Evolutionary conservation across 1,140 invertebrate species (phyloP).

Genomic region (Homalodisca vitripennis): DNA sequence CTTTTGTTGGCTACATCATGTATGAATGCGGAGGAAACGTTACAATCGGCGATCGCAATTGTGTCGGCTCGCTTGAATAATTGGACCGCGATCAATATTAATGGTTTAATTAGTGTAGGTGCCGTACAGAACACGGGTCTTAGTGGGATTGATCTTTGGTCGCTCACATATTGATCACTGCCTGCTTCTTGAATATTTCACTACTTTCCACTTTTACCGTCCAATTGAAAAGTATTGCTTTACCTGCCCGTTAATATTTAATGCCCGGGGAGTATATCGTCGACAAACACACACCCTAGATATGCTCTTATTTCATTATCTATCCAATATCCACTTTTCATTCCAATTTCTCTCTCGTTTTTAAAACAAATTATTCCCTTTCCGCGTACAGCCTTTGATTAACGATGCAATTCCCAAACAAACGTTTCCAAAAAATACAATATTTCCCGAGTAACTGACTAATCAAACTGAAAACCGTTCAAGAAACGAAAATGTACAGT

Average conservation of each 20-base stretch:
- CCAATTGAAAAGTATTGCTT: constrained; percentile 26
- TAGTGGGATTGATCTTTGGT: constrained; percentile 17
- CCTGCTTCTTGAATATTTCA: constrained; percentile 12
- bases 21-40: background rate
- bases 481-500: too few species aligned
- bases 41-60: constrained; percentile 12
- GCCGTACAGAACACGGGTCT: background rate
- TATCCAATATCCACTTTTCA: constrained; percentile 27
- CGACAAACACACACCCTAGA: constrained; percentile 20
- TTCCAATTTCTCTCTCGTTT: constrained; percentile 8
- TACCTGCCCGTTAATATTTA: constrained; percentile 16
- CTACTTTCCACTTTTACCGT: constrained; percentile 21
- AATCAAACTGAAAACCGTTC: too few species aligned
- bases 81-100: constrained; percentile 12
- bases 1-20: constrained; percentile 1
- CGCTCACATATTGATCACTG: constrained; percentile 3
- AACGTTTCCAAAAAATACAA: too few species aligned
- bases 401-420: constrained; percentile 21
- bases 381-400: constrained; percentile 17
- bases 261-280: constrained; percentile 17
- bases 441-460: too few species aligned
- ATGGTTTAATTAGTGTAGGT: constrained; percentile 14
- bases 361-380: constrained; percentile 20
- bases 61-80: constrained; percentile 10
- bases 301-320: constrained; percentile 27